phyloP scores from a whole-genome alignment of 2,113 vertebrate species.

The Ailurus styani region DNA sequence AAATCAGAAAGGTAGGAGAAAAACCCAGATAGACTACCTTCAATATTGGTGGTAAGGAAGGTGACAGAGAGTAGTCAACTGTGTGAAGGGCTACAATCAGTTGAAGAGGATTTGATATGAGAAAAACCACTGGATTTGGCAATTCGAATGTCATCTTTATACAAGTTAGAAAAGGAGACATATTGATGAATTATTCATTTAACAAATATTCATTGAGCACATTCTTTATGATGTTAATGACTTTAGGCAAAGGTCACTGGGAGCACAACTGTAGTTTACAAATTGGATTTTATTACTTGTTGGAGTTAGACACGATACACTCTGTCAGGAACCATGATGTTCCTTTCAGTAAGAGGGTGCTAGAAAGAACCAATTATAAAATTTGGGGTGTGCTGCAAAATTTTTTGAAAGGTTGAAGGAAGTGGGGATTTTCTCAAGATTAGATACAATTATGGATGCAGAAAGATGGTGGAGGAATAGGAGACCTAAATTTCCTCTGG shows the following conservation, averaged over 20 bases:
- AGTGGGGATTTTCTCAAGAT: not conserved
- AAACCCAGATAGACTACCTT: not conserved
- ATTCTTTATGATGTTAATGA: not conserved
- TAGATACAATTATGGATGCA: no score
- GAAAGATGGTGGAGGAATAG: no score
- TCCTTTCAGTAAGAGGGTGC: not conserved
- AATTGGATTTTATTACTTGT: not conserved
- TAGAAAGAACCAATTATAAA: not conserved
- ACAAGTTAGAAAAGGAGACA: not conserved
- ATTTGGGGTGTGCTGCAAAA: not conserved
- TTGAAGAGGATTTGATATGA: not conserved
- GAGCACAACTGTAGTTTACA: not conserved
- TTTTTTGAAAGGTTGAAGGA: not conserved
- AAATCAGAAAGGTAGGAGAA: not conserved
- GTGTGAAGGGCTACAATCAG: not conserved
- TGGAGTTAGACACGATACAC: not conserved
- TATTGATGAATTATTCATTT: not conserved
- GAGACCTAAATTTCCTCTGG: no score
- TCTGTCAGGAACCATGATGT: not conserved
- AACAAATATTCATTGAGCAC: not conserved
- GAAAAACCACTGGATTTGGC: not conserved
- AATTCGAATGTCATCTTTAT: not conserved
- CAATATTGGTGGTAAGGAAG: not conserved
- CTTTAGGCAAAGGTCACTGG: not conserved
- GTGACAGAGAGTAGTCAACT: not conserved